Conservation (phyloP, 92 coral and sea anemone species). For the Desmophyllum pertusum region DNA sequence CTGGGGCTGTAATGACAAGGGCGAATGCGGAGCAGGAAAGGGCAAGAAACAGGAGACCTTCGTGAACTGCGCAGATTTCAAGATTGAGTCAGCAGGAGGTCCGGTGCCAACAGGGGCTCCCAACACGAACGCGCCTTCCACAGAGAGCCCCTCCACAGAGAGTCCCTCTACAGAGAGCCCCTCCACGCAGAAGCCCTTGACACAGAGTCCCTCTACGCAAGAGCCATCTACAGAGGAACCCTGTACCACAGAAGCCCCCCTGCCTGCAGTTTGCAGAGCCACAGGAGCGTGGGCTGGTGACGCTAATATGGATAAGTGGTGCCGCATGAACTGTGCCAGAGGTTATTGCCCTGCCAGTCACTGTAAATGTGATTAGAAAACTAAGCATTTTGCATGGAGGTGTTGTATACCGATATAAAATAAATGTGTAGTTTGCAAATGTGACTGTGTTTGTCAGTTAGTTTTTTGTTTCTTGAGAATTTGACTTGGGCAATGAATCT, state of each 20-base stretch:
- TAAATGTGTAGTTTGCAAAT: too few species aligned
- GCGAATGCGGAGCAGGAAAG: conserved; percentile 62
- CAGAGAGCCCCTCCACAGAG: conserved; percentile 6
- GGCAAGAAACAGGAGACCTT: conserved; percentile 74
- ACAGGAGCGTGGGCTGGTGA: conserved; percentile 56
- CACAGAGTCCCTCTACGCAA: neutral
- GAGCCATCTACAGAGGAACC: neutral
- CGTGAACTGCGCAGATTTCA: conserved; percentile 76
- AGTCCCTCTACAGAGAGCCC: conserved; percentile 3
- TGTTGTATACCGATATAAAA: too few species aligned
- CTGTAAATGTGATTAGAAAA: too few species aligned
- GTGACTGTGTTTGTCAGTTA: too few species aligned
- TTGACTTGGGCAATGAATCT: too few species aligned
- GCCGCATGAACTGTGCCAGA: conserved; percentile 53
- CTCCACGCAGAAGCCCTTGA: neutral
- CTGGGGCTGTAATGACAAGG: conserved; percentile 78
- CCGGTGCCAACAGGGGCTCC: conserved; percentile 25
- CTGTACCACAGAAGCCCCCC: neutral
- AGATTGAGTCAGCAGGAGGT: conserved; percentile 36
- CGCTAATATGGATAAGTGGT: conserved; percentile 65
- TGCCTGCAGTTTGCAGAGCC: neutral
- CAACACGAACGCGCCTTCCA: conserved; percentile 9
- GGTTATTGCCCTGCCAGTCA: neutral
- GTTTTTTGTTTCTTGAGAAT: too few species aligned
- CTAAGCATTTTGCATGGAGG: too few species aligned